phyloP scores from a whole-genome alignment of 2,113 vertebrate species.

The Octodon degus region DNA sequence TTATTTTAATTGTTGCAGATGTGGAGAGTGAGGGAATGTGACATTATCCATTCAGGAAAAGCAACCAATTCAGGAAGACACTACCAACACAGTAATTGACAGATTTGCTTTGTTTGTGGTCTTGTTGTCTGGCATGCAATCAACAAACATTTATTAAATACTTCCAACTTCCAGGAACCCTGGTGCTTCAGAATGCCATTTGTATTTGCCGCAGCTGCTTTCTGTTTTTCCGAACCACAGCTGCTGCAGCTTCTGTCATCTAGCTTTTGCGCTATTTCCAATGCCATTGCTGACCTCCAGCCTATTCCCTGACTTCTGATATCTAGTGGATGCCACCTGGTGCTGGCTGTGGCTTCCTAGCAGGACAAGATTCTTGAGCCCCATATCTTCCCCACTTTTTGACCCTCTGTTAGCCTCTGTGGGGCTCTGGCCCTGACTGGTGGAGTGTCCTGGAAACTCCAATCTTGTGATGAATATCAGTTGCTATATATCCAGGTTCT shows the following conservation, averaged over 20 bases:
- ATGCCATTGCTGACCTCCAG: not conserved
- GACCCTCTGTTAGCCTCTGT: not conserved
- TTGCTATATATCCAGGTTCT: constrained; percentile 31
- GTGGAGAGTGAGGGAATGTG: not conserved
- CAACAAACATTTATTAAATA: not conserved
- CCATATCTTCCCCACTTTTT: not conserved
- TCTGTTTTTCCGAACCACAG: not conserved
- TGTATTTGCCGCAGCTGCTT: not conserved
- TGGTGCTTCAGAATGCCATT: not conserved
- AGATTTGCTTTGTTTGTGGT: not conserved
- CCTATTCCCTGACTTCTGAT: not conserved
- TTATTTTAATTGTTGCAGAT: not conserved
- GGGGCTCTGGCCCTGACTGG: not conserved
- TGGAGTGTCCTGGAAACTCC: not conserved
- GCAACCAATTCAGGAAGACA: not conserved
- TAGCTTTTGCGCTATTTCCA: not conserved
- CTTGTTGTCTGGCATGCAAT: not conserved
- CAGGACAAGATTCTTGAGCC: not conserved
- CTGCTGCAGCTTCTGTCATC: not conserved
- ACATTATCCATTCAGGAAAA: constrained; percentile 27
- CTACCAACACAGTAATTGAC: not conserved
- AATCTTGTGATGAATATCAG: not conserved
- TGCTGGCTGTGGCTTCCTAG: not conserved
- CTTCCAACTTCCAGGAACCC: not conserved
- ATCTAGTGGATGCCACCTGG: not conserved